A percentile compares a stretch with the other conserved stretches of the same genome.
These are phyloP conservation scores for Bucorvus abyssinicus DNA, from an alignment of 2,797 vertebrate genomes.

Conservation along the genomic window DNA sequence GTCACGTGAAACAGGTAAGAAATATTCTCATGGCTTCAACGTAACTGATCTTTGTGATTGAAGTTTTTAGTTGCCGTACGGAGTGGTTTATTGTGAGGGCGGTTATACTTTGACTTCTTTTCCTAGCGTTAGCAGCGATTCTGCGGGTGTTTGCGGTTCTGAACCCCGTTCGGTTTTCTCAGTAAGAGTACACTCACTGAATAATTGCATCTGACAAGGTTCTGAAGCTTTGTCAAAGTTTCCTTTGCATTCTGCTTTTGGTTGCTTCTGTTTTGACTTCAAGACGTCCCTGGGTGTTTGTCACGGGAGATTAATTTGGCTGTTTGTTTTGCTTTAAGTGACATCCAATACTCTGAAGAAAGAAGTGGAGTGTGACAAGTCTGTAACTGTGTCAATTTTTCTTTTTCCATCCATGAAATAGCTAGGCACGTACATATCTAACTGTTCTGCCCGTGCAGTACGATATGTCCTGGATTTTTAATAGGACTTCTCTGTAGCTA, in stretches of 20 bases:
- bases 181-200: background rate
- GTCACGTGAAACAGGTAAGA: background rate
- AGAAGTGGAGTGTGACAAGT: conserved; percentile 25
- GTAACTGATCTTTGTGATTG: background rate
- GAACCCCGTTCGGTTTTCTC: background rate
- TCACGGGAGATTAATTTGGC: conserved; percentile 31
- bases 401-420: conserved; percentile 50
- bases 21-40: background rate
- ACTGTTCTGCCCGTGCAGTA: background rate
- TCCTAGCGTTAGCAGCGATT: background rate
- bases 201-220: conserved; percentile 36
- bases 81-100: background rate
- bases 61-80: background rate
- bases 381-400: conserved; percentile 37
- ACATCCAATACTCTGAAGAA: conserved; percentile 27
- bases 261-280: conserved; percentile 66
- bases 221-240: conserved; percentile 18
- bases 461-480: conserved; percentile 11
- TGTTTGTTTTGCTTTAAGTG: conserved; percentile 43
- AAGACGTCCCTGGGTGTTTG: conserved; percentile 41
- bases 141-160: background rate
- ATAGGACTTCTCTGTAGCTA: background rate
- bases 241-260: conserved; percentile 18
- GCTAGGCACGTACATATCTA: background rate
- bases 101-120: background rate